Evolutionary conservation across 2,888 invertebrate genomes (phyloP).

Genomic region (Drosophila yooni): DNA sequence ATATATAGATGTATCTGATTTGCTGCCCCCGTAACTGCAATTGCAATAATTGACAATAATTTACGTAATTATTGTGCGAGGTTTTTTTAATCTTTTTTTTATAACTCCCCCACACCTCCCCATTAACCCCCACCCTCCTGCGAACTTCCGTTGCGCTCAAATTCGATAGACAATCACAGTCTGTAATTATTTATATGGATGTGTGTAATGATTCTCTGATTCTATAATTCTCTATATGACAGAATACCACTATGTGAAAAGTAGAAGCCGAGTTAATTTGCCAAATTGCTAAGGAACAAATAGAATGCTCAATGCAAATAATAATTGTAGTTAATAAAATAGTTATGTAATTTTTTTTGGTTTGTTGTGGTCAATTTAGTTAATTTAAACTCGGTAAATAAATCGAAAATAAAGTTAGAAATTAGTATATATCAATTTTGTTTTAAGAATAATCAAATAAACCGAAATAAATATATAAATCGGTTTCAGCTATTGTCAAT

Average conservation of each 20-base stretch:
- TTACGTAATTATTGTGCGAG: constrained; percentile 67
- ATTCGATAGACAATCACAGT: constrained; percentile 46
- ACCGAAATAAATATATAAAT: background rate
- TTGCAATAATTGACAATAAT: constrained; percentile 79
- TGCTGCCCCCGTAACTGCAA: constrained; percentile 62
- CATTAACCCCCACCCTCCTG: background rate
- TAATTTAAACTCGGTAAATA: background rate
- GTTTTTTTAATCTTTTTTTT: constrained; percentile 31
- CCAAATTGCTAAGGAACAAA: background rate
- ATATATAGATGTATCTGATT: constrained; percentile 23
- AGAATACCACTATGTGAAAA: background rate
- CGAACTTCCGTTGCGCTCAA: constrained; percentile 40
- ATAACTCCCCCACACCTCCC: background rate
- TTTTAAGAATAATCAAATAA: background rate
- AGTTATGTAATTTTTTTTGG: background rate
- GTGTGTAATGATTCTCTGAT: constrained; percentile 11
- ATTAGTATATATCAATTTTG: background rate
- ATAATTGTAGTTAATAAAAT: background rate
- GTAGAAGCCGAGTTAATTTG: background rate
- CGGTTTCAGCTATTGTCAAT: background rate
- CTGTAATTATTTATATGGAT: constrained; percentile 49
- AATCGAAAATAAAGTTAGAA: background rate
- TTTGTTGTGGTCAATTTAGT: background rate
- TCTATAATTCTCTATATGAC: background rate
- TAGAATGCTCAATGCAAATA: background rate